phyloP scores from a whole-genome alignment of 2,888 invertebrate species.

The Apeira syringaria region DNA sequence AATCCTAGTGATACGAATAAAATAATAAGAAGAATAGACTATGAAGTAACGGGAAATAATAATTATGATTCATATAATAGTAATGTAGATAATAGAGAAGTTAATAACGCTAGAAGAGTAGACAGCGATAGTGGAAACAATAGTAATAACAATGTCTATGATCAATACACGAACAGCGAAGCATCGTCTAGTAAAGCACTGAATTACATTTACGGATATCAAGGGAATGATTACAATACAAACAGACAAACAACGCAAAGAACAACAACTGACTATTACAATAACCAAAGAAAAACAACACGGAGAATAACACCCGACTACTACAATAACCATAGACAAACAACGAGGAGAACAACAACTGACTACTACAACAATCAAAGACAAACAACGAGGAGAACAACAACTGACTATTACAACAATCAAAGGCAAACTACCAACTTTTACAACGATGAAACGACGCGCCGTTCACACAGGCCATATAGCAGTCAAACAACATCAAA shows the following conservation, averaged over 20 bases:
- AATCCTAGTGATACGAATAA: slow-evolving; percentile 4
- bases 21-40: slow-evolving; percentile 10
- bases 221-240: slow-evolving; percentile 1
- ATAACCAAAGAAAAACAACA: slow-evolving; percentile 4
- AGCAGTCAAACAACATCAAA: slow-evolving; percentile 30
- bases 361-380: not conserved
- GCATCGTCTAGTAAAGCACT: slow-evolving; percentile 1
- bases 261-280: slow-evolving; percentile 6
- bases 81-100: slow-evolving; percentile 1
- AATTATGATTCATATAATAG: slow-evolving; percentile 4
- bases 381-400: slow-evolving; percentile 9
- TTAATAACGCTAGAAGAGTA: slow-evolving; percentile 7
- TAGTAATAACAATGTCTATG: slow-evolving; percentile 13
- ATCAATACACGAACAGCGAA: not conserved
- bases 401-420: slow-evolving; percentile 1
- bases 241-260: slow-evolving; percentile 12
- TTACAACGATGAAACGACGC: slow-evolving; percentile 5
- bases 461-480: slow-evolving; percentile 14
- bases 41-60: slow-evolving; percentile 8
- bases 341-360: slow-evolving; percentile 9
- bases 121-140: slow-evolving; percentile 16
- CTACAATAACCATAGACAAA: slow-evolving; percentile 4
- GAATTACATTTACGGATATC: not conserved
- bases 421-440: slow-evolving; percentile 1
- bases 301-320: not conserved